Percentiles rank a stretch among this genome's conserved stretches.
Conservation (phyloP, 2,888 invertebrate species). For the Tipula lateralis region DNA sequence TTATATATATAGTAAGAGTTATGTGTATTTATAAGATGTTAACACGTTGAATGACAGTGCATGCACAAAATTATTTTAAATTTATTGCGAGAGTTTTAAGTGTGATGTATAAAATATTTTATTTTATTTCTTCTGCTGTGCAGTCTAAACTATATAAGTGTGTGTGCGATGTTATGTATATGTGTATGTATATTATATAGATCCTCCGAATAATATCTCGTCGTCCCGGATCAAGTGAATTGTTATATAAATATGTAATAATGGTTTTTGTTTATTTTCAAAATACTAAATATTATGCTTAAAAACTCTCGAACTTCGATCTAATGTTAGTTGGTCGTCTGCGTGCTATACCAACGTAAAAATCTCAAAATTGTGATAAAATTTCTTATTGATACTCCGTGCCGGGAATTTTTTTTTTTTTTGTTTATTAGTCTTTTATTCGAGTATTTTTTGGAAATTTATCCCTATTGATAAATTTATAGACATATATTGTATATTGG, state of each 20-base stretch:
- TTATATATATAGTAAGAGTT: background rate
- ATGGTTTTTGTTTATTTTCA: background rate
- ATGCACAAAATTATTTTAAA: background rate
- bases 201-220: background rate
- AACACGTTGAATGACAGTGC: background rate
- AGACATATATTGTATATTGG: background rate
- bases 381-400: background rate
- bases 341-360: background rate
- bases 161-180: background rate
- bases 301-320: background rate
- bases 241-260: background rate
- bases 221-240: background rate
- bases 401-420: background rate
- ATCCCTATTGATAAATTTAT: background rate
- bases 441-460: background rate
- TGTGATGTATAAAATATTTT: background rate
- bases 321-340: background rate
- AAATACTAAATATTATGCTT: background rate
- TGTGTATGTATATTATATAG: background rate
- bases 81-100: background rate
- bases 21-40: background rate
- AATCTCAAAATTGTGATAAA: background rate
- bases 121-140: background rate
- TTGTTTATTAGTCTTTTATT: background rate
- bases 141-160: slow-evolving; percentile 7